Evolutionary conservation across 2,888 invertebrate genomes (phyloP), one percentile per base, ranked within the genome.

Genomic region (Bhutanitis thaidina): DNA sequence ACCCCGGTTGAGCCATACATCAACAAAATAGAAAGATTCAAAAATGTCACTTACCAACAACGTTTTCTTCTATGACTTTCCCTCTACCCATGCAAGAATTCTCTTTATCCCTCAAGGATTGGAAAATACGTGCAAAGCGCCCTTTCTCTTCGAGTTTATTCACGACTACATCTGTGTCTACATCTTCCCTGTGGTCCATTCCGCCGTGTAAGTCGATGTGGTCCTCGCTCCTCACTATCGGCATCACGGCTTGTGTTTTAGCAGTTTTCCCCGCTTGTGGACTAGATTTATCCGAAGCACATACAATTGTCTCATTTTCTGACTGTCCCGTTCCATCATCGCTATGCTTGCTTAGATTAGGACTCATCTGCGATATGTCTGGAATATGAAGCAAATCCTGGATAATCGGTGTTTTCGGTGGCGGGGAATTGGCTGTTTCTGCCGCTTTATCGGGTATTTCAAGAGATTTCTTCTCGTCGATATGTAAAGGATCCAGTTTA

Each of bases 191-290:
- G 14, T 69, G 66, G 1, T 67, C 69, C 13, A 60, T 50, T 1
- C 64, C 71, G 1, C 65, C 74, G 5, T 79, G 64, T 1, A 65
- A 59, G 20, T 84, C 84, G 15, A 88, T 81, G 14, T 77, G 71
- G 54, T 90, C 90, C 55, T 89, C 90, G 53, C 85, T 85, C 34
- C 90, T 67, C 9, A 89, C 80, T 55, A 89, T 88, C 1, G 90
- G 90, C 74, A 90, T 74, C 25, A 90, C 90, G 1, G 90, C 90
- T 64, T 90, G 90, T 1, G 87, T 90, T 60, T 89, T 90, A 3
- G 77, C 64, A 5, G 74, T 75, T 60, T 88, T 90, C 0, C 74
- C 83, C 4, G 74, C 62, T 53, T 78, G 84, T 7, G 90, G 90
- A 61, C 90, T 90, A 3, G 89, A 89, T 56, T 90, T 90, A 54